phyloP scores from a whole-genome alignment of 2,797 vertebrate genomes.

The Novumbra hubbsi region DNA sequence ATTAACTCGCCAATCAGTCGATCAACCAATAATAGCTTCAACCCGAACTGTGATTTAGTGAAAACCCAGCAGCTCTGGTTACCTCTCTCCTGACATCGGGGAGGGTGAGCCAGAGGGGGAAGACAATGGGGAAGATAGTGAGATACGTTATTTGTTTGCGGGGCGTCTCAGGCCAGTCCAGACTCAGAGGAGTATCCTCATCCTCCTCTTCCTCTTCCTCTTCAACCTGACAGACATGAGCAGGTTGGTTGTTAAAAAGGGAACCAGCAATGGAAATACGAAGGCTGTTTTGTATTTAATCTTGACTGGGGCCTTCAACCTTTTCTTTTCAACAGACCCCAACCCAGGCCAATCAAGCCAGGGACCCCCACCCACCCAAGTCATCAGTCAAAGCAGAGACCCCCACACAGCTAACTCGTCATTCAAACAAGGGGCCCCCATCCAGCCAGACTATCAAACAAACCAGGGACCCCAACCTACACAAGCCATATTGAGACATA shows the following conservation, averaged over 20 bases:
- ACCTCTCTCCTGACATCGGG: conserved; percentile 94
- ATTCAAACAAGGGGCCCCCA: too few species aligned
- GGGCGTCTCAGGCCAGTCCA: conserved; percentile 87
- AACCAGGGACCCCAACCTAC: too few species aligned
- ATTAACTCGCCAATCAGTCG: background rate
- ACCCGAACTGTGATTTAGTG: background rate
- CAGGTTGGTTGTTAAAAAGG: background rate
- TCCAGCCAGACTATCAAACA: too few species aligned
- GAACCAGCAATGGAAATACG: background rate
- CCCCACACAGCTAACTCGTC: too few species aligned
- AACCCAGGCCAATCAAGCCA: too few species aligned
- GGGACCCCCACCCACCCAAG: too few species aligned
- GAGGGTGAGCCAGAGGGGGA: conserved; percentile 89
- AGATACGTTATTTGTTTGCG: conserved; percentile 88
- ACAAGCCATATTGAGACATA: too few species aligned
- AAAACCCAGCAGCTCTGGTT: conserved; percentile 44
- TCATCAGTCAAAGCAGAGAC: too few species aligned
- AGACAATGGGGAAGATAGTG: conserved; percentile 86
- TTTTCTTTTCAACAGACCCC: too few species aligned
- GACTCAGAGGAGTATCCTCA: conserved; percentile 89
- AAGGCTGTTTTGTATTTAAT: background rate
- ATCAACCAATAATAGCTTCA: background rate
- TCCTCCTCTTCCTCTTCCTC: conserved; percentile 73
- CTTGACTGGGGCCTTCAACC: too few species aligned
- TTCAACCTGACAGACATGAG: background rate